phyloP scores from a whole-genome alignment of 2,888 invertebrate species.

The Teleogryllus oceanicus region DNA sequence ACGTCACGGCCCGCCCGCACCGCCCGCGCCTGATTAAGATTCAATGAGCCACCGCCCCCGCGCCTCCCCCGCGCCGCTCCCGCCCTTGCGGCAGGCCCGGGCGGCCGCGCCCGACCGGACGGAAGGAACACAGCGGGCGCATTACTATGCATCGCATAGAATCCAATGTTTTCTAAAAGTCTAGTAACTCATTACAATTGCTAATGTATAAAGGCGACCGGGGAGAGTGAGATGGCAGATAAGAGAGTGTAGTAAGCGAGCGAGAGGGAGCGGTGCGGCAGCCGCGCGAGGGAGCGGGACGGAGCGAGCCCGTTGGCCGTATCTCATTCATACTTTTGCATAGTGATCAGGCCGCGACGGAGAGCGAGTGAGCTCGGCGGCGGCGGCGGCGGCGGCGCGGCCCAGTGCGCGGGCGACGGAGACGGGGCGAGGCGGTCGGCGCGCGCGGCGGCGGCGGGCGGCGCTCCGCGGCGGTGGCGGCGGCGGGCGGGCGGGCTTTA shows the following conservation, averaged over 20 bases:
- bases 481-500: slow-evolving; percentile 20
- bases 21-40: slow-evolving; percentile 9
- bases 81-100: background rate
- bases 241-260: slow-evolving; percentile 25
- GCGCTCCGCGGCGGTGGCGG: slow-evolving; percentile 18
- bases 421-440: slow-evolving; percentile 11
- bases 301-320: slow-evolving; percentile 40
- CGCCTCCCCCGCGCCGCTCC: background rate
- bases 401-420: slow-evolving; percentile 23
- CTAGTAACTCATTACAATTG: slow-evolving; percentile 38
- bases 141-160: slow-evolving; percentile 22
- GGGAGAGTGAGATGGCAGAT: slow-evolving; percentile 25
- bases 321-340: slow-evolving; percentile 62
- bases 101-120: background rate
- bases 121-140: background rate
- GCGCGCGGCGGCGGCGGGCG: slow-evolving; percentile 11
- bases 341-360: slow-evolving; percentile 40
- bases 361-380: slow-evolving; percentile 2
- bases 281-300: slow-evolving; percentile 26
- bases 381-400: slow-evolving; percentile 20
- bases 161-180: slow-evolving; percentile 33
- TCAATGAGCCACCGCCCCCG: background rate
- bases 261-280: slow-evolving; percentile 37
- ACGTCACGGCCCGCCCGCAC: background rate
- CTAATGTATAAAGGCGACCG: slow-evolving; percentile 34